Base-by-base conservation (phyloP, 92 coral and sea anemone species). In the Heteractis magnifica region DNA sequence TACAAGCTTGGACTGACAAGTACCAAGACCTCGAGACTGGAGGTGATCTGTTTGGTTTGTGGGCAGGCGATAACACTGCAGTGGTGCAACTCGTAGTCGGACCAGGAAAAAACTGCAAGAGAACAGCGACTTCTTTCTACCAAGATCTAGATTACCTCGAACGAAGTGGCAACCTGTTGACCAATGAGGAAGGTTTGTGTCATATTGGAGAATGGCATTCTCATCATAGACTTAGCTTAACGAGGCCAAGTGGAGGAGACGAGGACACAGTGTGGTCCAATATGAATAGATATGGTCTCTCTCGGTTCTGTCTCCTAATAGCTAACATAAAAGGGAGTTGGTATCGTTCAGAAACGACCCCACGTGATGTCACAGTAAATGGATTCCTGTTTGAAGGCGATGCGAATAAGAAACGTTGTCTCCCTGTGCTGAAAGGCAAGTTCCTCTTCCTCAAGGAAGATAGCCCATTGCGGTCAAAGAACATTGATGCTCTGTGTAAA, bases 191-290 rank as follows among this genome's bases (percentile, higher is more conserved):
- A 62, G 70, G 70, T 7, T 23, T 62, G 26, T 62, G 70, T n/a
- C 70, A 62, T 12, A 62, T 62, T 62, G 70, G 70, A 62, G 70
- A 62, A 62, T 62, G 70, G 70, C 70, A 62, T 23, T 62, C 70
- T 62, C 70, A 62, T 16, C 70, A 62, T n/a, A 62, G 1, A 62
- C 70, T 62, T 23, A 62, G 26, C 5, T 5, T 62, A 62, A 0
- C 23, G 70, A 2, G 23, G 70, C 26, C 70, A 18, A 62, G 70
- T 62, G 70, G 23, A n/a, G 70, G 70, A n/a, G 70, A 62, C 23
- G 70, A 62, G 70, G 4, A 6, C 6, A 62, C 70, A 62, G 12
- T 62, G 8, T 62, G 70, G 70, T 62, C 70, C 70, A 62, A 62
- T 62, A 62, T 62, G 70, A 23, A 18, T 62, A 62, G 70, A 62